Conservation (phyloP, 2,797 vertebrate species). For the Gobionotothen gibberifrons region DNA sequence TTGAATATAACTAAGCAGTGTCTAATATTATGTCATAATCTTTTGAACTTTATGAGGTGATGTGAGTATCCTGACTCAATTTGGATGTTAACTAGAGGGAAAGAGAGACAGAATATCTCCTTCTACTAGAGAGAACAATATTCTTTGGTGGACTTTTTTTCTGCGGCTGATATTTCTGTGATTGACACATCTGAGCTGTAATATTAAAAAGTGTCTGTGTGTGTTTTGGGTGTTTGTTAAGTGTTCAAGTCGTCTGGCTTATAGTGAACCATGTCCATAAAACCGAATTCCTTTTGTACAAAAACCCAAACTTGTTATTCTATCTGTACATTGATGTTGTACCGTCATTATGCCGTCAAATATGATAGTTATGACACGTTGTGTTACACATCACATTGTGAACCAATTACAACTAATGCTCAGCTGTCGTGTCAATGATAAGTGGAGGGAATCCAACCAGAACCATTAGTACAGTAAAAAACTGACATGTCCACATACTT, state of each 20-base stretch:
- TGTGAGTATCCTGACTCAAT: neutral
- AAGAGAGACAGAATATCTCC: neutral
- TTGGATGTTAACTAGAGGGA: no score
- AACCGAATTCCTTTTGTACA: neutral
- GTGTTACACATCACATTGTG: no score
- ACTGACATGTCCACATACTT: neutral
- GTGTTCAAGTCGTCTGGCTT: constrained; percentile 1
- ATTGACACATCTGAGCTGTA: neutral
- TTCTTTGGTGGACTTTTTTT: no score
- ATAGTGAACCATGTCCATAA: neutral
- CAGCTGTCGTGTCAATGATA: neutral
- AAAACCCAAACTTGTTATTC: neutral
- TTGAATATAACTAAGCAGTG: neutral
- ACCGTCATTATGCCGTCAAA: neutral
- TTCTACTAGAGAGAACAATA: no score
- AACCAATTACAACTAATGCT: neutral
- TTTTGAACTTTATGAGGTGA: neutral
- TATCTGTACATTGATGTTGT: neutral
- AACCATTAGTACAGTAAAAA: neutral
- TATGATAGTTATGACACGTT: no score
- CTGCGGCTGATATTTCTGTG: no score
- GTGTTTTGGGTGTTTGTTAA: neutral
- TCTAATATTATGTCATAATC: neutral
- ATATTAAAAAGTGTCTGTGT: constrained; percentile 1
- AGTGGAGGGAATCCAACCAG: neutral